Percentiles rank a stretch among this genome's conserved stretches.
Conservation (phyloP, 2,113 vertebrate species). For the Ranitomeya imitator region DNA sequence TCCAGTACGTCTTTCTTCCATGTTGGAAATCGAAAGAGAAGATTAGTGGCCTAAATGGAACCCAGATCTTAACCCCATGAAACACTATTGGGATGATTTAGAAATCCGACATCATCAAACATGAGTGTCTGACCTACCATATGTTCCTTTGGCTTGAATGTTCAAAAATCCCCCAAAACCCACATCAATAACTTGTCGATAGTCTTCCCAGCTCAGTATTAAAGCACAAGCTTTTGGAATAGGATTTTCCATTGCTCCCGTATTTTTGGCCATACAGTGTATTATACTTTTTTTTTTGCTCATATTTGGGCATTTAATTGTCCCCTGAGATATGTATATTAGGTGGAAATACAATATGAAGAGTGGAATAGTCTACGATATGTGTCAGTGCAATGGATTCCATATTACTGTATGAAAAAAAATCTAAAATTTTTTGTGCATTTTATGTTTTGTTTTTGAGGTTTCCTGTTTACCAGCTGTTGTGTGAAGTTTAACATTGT, state of each 20-base stretch:
- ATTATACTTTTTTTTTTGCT: not conserved
- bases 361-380: no score
- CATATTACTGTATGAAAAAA: not conserved
- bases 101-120: not conserved
- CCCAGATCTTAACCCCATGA: not conserved
- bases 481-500: not conserved
- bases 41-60: no score
- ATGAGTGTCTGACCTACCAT: not conserved
- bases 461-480: not conserved
- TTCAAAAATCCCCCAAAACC: no score
- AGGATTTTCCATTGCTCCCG: not conserved
- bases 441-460: not conserved
- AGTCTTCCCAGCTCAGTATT: not conserved
- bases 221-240: not conserved
- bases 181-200: not conserved
- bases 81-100: not conserved
- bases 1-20: not conserved
- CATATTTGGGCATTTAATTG: not conserved
- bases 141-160: no score
- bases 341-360: no score
- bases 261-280: not conserved
- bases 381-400: not conserved
- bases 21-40: not conserved
- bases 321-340: not conserved
- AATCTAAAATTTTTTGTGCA: not conserved